Percentiles rank a stretch among this genome's conserved stretches.
phyloP scores from a whole-genome alignment of 2,888 invertebrate genomes.

The Brassicogethes aeneus region DNA sequence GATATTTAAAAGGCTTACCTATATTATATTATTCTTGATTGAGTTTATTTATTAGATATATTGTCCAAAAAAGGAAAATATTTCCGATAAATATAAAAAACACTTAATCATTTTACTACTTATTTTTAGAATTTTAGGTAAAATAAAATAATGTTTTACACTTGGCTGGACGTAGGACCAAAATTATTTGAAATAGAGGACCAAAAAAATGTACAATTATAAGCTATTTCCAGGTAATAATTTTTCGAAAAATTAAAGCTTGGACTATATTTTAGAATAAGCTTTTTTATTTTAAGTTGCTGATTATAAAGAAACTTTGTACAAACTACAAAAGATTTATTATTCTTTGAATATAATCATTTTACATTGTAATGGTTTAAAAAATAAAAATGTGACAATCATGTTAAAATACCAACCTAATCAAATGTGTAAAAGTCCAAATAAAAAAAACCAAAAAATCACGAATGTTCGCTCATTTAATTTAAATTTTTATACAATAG shows the following conservation, averaged over 20 bases:
- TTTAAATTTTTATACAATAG: no score
- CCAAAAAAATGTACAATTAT: slow-evolving; percentile 1
- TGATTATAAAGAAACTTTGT: not conserved
- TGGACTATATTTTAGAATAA: not conserved
- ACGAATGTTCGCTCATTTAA: no score
- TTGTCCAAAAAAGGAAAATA: slow-evolving; percentile 1
- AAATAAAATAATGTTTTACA: slow-evolving; percentile 3
- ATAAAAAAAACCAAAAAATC: no score
- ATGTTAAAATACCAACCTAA: no score
- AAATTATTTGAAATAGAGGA: slow-evolving; percentile 3
- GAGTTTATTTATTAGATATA: not conserved
- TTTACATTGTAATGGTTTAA: no score
- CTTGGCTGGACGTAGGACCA: slow-evolving; percentile 1
- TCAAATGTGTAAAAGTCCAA: no score
- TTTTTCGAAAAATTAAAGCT: not conserved
- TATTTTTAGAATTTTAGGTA: not conserved
- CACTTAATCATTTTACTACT: not conserved
- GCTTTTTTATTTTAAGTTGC: not conserved
- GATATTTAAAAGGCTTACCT: not conserved
- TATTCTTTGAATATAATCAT: not conserved
- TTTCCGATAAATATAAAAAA: not conserved
- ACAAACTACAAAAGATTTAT: not conserved
- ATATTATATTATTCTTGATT: not conserved
- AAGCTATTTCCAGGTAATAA: not conserved
- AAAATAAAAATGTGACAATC: no score